phyloP scores from a whole-genome alignment of 1,140 invertebrate species.

The Ceratosolen fusciceps region DNA sequence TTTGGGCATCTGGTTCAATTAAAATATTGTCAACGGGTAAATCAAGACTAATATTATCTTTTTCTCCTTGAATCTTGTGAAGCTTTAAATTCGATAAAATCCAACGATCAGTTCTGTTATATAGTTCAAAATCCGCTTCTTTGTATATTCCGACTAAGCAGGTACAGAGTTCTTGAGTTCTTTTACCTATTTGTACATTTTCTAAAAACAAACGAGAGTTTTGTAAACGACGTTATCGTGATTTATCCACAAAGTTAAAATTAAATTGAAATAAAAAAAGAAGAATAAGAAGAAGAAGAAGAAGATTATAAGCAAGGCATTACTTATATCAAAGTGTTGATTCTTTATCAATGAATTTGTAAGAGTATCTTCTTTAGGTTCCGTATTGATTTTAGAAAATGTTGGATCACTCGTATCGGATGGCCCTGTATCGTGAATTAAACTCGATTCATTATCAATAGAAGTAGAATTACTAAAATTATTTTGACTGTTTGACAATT shows the following conservation, averaged over 20 bases:
- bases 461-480: conserved; percentile 30
- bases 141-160: conserved; percentile 61
- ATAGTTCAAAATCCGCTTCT: conserved; percentile 60
- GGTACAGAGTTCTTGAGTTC: conserved; percentile 59
- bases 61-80: conserved; percentile 59
- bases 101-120: conserved; percentile 65
- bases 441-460: conserved; percentile 33
- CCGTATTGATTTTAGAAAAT: conserved; percentile 5
- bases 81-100: conserved; percentile 58
- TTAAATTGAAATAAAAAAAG: background rate
- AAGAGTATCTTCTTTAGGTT: conserved; percentile 29
- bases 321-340: conserved; percentile 45
- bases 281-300: too few relatives aligned
- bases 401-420: conserved; percentile 21
- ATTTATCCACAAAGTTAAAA: background rate
- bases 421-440: conserved; percentile 40
- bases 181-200: conserved; percentile 56
- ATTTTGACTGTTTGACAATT: conserved; percentile 18
- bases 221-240: background rate
- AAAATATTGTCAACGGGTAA: conserved; percentile 58
- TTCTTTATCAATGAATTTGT: conserved; percentile 31
- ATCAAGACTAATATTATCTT: conserved; percentile 58
- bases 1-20: conserved; percentile 59
- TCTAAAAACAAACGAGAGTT: conserved; percentile 42
- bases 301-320: too few relatives aligned